phyloP scores from a whole-genome alignment of 37 sponge, comb jelly and placozoan species.

The Hormiphora californensis region DNA sequence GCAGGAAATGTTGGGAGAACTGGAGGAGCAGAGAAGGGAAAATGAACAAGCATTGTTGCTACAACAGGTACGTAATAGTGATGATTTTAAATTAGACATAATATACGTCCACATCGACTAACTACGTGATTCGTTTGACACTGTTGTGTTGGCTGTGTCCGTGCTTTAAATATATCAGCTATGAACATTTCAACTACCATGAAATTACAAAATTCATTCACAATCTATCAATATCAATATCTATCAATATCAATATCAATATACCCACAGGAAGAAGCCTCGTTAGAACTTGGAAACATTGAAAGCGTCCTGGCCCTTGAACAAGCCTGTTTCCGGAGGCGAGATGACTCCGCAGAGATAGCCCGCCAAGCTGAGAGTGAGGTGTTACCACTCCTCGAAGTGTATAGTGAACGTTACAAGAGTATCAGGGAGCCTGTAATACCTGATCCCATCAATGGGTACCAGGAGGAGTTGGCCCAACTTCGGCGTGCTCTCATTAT shows the following conservation, averaged over 20 bases:
- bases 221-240: neutral
- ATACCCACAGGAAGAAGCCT: slow-evolving; percentile 14
- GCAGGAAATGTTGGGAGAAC: slow-evolving; percentile 24
- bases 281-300: slow-evolving; percentile 29
- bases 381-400: neutral
- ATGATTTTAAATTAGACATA: no score
- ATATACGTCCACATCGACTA: no score
- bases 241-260: neutral
- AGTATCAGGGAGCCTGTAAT: slow-evolving; percentile 13
- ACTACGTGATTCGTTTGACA: no score
- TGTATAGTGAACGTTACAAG: slow-evolving; percentile 6
- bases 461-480: neutral
- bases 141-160: no score
- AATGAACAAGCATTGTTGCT: slow-evolving; percentile 5
- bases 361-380: slow-evolving; percentile 11
- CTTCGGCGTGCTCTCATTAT: neutral
- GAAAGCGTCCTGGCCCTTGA: slow-evolving; percentile 35
- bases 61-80: neutral
- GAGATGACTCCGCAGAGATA: neutral
- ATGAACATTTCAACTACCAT: no score
- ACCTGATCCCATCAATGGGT: neutral
- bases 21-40: neutral
- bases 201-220: neutral
- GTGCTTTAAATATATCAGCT: no score
- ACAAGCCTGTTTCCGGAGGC: neutral